phyloP scores from a whole-genome alignment of 2,113 vertebrate genomes.

The Zosterops borbonicus region DNA sequence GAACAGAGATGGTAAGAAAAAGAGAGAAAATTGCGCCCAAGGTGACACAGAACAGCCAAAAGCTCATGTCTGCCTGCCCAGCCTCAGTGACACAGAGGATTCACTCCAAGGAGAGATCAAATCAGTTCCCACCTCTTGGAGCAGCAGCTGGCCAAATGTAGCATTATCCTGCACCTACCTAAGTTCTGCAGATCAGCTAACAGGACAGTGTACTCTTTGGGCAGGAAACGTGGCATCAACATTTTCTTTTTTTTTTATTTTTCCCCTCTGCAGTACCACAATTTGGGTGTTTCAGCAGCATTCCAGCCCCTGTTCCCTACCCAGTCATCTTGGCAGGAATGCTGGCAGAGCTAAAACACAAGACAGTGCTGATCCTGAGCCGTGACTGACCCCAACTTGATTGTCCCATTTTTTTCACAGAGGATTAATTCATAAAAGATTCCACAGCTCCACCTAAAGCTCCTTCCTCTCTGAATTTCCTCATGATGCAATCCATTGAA shows the following conservation, averaged over 20 bases:
- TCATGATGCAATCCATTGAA: conserved; percentile 37
- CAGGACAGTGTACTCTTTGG: background rate
- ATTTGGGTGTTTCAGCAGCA: background rate
- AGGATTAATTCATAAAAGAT: conserved; percentile 16
- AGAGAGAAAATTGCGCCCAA: background rate
- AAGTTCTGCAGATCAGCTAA: background rate
- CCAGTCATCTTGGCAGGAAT: background rate
- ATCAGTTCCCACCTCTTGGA: background rate
- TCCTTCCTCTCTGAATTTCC: conserved; percentile 43
- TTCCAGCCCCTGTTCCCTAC: background rate
- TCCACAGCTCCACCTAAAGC: conserved; percentile 46
- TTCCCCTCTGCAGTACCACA: background rate
- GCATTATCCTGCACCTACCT: background rate
- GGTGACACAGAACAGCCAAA: background rate
- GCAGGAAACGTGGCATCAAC: background rate
- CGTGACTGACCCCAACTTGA: background rate
- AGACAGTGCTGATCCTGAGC: background rate
- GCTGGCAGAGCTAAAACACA: background rate
- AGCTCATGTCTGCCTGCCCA: accelerated
- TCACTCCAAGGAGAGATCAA: background rate
- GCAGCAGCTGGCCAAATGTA: background rate
- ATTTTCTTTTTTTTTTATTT: background rate
- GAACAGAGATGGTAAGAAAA: background rate
- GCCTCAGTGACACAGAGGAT: background rate
- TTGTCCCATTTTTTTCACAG: background rate